Evolutionary conservation across 2,888 invertebrate genomes (phyloP), one percentile per base, ranked within the genome.

Genomic region (Rotaria macrura): DNA sequence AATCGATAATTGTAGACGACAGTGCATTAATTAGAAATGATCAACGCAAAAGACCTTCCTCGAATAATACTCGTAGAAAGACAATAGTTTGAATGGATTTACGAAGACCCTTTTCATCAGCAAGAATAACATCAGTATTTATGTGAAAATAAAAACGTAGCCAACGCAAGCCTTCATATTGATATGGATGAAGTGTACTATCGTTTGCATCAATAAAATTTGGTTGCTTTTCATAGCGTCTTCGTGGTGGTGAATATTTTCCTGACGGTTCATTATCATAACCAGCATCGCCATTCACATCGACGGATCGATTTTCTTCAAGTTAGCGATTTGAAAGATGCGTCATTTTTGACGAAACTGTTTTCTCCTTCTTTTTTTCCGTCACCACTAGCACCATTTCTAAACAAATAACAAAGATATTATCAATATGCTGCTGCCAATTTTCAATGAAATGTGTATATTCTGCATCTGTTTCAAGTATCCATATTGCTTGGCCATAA

Each of bases 71-170:
- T 91, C 98, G 95, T 43, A 99, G 93, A 92, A 99, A 99, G n/a
- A 95, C 94, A 83, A 99, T 97, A 0, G 99, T 98, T 91, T 99
- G 99, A 88, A 99, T 99, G 12, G 99, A 99, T 93, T 99, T 99
- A 57, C 99, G 99, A 20, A 99, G 93, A 93, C 99, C 99, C 99
- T 99, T 99, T 92, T 99, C 98, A 90, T 99, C 93, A 84, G 99
- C 99, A 47, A 99, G 93, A 89, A 99, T 99, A 23, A 98, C 99
- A 90, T 99, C 98, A 65, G 96, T 98, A 47, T 94, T 95, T 89
- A 96, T 95, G 7, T 95, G 94, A 97, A 97, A 98, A 0, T 97
- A 97, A 90, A 97, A 97, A 84, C 97, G 93, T 90, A 98, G 92
- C 97, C 98, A 99, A 91, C 98, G 98, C 86, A 98, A 93, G 89